phyloP scores from a whole-genome alignment of 35 echinoderm and acorn worm genomes.

The Apostichopus japonicus region DNA sequence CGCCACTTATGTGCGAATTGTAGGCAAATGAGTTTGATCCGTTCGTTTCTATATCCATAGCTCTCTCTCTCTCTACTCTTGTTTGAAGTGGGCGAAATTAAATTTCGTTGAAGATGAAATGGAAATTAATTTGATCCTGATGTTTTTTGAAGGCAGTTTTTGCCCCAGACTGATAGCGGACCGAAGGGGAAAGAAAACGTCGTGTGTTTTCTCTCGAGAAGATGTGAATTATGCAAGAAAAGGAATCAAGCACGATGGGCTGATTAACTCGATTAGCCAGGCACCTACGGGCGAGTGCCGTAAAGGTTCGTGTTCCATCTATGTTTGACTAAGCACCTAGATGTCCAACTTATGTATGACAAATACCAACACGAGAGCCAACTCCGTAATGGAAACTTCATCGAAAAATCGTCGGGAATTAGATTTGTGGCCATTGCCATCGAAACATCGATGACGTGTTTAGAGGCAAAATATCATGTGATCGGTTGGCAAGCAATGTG shows the following conservation, averaged over 20 bases:
- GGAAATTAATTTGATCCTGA: constrained; percentile 70
- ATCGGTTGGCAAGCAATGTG: not conserved
- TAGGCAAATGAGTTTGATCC: constrained; percentile 52
- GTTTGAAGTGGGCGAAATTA: constrained; percentile 63
- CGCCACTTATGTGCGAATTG: constrained; percentile 65
- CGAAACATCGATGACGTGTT: constrained; percentile 40
- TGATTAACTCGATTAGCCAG: constrained; percentile 54
- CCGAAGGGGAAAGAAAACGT: constrained; percentile 54
- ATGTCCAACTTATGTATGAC: constrained; percentile 56
- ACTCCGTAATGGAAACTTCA: constrained; percentile 38
- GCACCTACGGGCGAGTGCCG: constrained; percentile 39
- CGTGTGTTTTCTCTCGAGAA: constrained; percentile 47
- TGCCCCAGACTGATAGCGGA: constrained; percentile 39
- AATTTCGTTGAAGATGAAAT: constrained; percentile 65
- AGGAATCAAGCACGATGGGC: not conserved
- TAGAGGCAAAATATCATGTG: constrained; percentile 25
- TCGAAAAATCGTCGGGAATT: constrained; percentile 56
- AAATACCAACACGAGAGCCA: constrained; percentile 52
- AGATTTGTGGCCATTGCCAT: constrained; percentile 47
- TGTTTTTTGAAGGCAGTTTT: constrained; percentile 63
- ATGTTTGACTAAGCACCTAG: constrained; percentile 57
- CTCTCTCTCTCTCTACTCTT: not conserved
- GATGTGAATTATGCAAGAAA: constrained; percentile 50
- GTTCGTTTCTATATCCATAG: not conserved
- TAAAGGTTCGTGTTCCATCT: constrained; percentile 48